A percentile compares a stretch with the other conserved stretches of the same genome.
These are phyloP conservation scores for Silurus lanzhouensis DNA, from an alignment of 2,797 vertebrate genomes.

Conservation along the genomic window DNA sequence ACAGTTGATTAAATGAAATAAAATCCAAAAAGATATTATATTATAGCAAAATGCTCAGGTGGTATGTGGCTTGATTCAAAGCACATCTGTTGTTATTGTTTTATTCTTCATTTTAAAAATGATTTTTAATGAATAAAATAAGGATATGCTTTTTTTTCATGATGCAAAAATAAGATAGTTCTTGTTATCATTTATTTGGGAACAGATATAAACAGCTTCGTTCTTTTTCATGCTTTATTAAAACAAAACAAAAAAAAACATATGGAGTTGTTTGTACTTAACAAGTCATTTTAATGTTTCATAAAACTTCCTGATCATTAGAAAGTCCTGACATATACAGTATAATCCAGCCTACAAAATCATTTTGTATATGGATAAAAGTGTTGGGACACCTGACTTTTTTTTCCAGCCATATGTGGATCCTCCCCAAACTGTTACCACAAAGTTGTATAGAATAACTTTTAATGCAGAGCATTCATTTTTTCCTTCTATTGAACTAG, in stretches of 20 bases:
- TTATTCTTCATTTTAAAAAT: neutral
- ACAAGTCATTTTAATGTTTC: neutral
- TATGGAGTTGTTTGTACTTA: neutral
- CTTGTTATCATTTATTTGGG: neutral
- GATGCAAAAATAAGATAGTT: neutral
- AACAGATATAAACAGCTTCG: neutral
- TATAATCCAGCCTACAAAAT: neutral
- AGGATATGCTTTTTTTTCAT: neutral
- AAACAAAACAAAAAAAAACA: neutral
- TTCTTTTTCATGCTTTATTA: neutral
- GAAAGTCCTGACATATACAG: neutral
- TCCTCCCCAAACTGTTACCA: too few relatives aligned
- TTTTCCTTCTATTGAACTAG: too few relatives aligned
- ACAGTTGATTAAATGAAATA: neutral
- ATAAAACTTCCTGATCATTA: too few relatives aligned
- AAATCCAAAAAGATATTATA: neutral
- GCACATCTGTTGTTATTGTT: neutral
- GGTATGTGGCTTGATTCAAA: neutral
- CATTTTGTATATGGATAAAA: neutral
- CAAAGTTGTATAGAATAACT: too few relatives aligned
- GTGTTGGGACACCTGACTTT: too few relatives aligned
- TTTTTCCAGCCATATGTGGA: too few relatives aligned
- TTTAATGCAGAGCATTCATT: too few relatives aligned
- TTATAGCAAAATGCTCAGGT: neutral
- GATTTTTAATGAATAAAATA: neutral